Evolutionary conservation across 2,797 vertebrate species (phyloP), one percentile per base, ranked within the genome.

Genomic region (Sebastes vulpes): DNA sequence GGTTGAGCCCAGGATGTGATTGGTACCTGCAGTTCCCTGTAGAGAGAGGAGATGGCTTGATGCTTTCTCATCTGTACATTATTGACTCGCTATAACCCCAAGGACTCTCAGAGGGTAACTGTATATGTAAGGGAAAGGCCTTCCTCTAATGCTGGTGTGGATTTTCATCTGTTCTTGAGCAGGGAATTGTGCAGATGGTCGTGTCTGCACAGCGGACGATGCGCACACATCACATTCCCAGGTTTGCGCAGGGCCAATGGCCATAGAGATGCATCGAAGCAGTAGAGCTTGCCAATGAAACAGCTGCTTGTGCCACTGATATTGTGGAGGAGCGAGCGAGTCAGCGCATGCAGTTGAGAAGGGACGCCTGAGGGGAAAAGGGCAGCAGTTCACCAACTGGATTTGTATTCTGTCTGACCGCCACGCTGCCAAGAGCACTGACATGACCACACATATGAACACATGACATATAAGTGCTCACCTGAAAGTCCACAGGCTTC

Each of bases 401-500:
- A 87, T 79, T 85, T 80, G 73, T 83, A 78, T 82, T 70, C 72
- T 77, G 54, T 64, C 70, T 89, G 80, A 89, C 72, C 83, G 71
- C 57, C 2, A 14, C 20, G 9, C n/a, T 20, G 26, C 52, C 29
- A 58, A 66, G 18, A 59, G 38, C 56, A 35, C 70, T 5, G 14
- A 75, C 61, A 42, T 5, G 38, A 18, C 32, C 68, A 70, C 54
- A 61, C 42, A 35, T 28, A 25, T 38, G 25, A 52, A 83, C 20
- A 53, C 67, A 57, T 4, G 3, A 38, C n/a, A 38, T 5, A 57
- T 14, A 60, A 61, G 6, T 5, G 2, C 83, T 96, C 89, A 97
- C 97, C 97, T 94, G 96, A 97, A 73, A 98, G 96, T 65, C 96
- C 95, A 2, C 95, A 84, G 0, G 96, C 97, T 91, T 97, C 96